Evolutionary conservation across 2,888 invertebrate genomes (phyloP).

Genomic region (Nematopogon swammerdamellus): DNA sequence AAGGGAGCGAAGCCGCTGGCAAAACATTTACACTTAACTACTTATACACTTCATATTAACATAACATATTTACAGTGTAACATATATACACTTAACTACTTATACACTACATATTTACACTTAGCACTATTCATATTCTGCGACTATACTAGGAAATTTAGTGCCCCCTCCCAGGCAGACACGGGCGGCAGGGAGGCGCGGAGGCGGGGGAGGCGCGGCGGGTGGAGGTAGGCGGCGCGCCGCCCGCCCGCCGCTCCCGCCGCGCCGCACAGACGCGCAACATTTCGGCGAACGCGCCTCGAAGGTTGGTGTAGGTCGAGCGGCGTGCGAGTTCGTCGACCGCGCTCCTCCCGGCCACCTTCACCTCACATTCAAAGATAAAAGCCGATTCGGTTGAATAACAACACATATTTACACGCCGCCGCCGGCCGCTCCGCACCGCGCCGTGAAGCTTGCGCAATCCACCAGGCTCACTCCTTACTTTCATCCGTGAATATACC

Average conservation of each 20-base stretch:
- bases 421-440: too few species aligned
- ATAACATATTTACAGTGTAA: too few species aligned
- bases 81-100: too few species aligned
- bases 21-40: too few species aligned
- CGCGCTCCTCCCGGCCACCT: conserved; percentile 47
- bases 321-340: conserved; percentile 24
- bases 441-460: neutral
- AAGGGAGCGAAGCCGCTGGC: too few species aligned
- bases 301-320: neutral
- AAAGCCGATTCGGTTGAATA: conserved; percentile 29
- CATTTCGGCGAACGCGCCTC: neutral
- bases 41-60: too few species aligned
- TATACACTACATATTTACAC: too few species aligned
- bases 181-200: neutral
- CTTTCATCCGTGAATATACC: too few species aligned
- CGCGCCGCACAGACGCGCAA: neutral
- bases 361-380: conserved; percentile 30
- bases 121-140: too few species aligned
- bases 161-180: neutral
- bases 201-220: neutral
- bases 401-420: neutral
- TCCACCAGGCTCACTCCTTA: too few species aligned
- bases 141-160: too few species aligned
- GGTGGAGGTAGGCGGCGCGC: neutral
- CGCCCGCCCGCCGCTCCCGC: too few species aligned